Base-by-base conservation (phyloP, 2,113 vertebrate species). In the Trochalopteron elliotii region DNA sequence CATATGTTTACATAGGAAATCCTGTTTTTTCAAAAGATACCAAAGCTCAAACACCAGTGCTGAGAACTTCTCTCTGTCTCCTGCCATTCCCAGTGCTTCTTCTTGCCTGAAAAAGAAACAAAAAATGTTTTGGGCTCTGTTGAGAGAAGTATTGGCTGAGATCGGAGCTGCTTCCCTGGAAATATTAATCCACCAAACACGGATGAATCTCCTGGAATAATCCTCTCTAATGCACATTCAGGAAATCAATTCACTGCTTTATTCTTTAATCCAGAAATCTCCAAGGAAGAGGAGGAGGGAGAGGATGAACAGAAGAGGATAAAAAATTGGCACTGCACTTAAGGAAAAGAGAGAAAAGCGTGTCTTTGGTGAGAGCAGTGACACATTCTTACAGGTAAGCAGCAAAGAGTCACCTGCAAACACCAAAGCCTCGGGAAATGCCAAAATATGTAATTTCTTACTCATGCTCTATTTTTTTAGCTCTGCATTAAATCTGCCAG, bases 241-340 rank as follows among this genome's bases (percentile, higher is more conserved):
- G 96, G 72, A 97, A 95, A 96, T 96, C 92, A 95, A 56, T 96
- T 95, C 94, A n/a, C 69, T 67, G 93, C 68, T 96, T 94, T 96
- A 90, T 90, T 92, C 82, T 94, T 95, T 97, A 96, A 97, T 95
- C 96, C 96, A 96, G 94, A 96, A 95, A 96, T 95, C 96, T 96
- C 93, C 92, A 92, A 84, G 89, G 83, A 89, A 49, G 75, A 70
- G 61, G 83, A 93, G 75, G 93, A 82, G 90, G 67, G 92, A 82
- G 25, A 57, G 91, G 53, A 69, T 83, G 76, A 87, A 72, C 59
- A 64, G 53, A 89, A 94, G 20, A 60, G 88, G 74, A 78, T 75
- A 68, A 89, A 90, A 89, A 90, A 83, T 27, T 61, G 60, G 16
- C 39, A 47, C 14, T 31, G 59, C 10, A 6, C 30, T 70, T 40